Conservation (phyloP, 2,113 vertebrate genomes). For the Myanophis thanlyinensis region DNA sequence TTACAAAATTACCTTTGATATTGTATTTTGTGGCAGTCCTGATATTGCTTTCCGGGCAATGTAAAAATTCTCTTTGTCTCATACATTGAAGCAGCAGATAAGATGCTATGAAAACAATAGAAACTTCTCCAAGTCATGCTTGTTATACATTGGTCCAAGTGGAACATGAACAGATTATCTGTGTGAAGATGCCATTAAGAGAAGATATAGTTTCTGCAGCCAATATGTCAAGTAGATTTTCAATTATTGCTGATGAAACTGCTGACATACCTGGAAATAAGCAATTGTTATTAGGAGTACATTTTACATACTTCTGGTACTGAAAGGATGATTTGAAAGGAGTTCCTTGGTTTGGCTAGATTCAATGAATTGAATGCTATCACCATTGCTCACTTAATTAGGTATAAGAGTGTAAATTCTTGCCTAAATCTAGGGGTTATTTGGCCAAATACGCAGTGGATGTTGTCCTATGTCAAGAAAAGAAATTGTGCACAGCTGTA, state of each 20-base stretch:
- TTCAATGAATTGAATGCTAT: neutral
- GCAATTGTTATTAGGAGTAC: neutral
- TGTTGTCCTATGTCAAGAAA: neutral
- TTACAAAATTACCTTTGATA: neutral
- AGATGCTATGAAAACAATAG: neutral
- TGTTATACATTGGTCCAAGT: neutral
- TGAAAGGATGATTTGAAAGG: neutral
- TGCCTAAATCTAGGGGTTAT: neutral
- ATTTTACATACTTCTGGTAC: neutral
- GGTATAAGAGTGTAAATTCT: neutral
- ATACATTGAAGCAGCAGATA: neutral
- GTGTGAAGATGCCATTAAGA: neutral
- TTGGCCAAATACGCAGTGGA: neutral
- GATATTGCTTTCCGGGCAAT: neutral
- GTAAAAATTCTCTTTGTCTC: neutral
- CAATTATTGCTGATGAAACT: neutral
- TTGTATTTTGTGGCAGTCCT: neutral
- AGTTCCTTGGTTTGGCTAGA: neutral
- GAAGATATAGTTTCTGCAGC: neutral
- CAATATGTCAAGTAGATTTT: neutral
- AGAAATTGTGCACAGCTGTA: neutral
- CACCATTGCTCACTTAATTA: neutral
- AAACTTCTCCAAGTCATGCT: neutral
- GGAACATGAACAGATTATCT: neutral
- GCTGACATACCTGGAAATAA: constrained; percentile 1